Percentiles rank a stretch among this genome's conserved stretches.
phyloP scores from a whole-genome alignment of 2,113 vertebrate genomes.

The Damaliscus lunatus region DNA sequence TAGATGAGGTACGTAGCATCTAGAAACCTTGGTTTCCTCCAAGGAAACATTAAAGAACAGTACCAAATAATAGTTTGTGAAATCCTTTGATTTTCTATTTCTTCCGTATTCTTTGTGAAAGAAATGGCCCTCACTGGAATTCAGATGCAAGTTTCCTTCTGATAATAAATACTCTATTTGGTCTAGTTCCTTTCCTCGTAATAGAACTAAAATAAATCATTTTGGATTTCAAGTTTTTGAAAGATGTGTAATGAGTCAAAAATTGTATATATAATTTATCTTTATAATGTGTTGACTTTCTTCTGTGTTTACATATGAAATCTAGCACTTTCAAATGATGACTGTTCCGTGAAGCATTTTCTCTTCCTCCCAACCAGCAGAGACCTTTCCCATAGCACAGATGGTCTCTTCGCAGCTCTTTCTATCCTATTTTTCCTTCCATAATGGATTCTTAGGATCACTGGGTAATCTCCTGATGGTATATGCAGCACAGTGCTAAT shows the following conservation, averaged over 20 bases:
- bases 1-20: not conserved
- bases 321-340: not conserved
- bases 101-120: not conserved
- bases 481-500: not conserved
- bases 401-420: not conserved
- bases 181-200: not conserved
- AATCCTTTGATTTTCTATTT: not conserved
- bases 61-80: not conserved
- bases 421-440: not conserved
- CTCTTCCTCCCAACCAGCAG: not conserved
- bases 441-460: not conserved
- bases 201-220: conserved; percentile 16
- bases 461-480: not conserved
- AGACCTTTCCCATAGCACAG: not conserved
- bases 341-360: not conserved
- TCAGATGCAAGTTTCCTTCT: conserved; percentile 29
- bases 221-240: conserved; percentile 29
- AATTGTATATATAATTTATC: not conserved
- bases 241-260: not conserved
- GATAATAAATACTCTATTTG: conserved; percentile 16
- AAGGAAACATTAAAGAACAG: not conserved
- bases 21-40: not conserved
- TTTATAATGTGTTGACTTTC: not conserved
- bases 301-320: not conserved
- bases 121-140: not conserved